Conservation (phyloP, 2,113 vertebrate species). For the Dolichotis patagonum region DNA sequence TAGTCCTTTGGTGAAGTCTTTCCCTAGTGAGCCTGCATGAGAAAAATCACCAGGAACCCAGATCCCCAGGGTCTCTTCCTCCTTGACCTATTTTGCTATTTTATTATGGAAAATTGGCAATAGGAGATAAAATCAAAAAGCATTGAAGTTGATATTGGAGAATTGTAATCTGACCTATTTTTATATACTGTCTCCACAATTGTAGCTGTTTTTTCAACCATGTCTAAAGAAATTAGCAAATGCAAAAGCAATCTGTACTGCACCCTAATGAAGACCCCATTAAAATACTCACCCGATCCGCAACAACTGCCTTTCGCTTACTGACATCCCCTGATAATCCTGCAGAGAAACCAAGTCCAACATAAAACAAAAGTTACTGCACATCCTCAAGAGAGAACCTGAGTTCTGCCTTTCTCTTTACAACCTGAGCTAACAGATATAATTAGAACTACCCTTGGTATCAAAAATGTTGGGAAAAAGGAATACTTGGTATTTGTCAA, state of each 20-base stretch:
- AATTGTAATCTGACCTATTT: background rate
- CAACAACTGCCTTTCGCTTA: constrained; percentile 93
- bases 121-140: background rate
- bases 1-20: background rate
- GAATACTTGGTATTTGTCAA: background rate
- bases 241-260: background rate
- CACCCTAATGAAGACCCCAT: background rate
- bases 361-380: constrained; percentile 19
- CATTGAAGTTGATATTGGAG: background rate
- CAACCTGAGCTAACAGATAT: background rate
- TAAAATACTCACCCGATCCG: constrained; percentile 91
- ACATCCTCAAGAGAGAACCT: background rate
- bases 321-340: constrained; percentile 93
- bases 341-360: constrained; percentile 79
- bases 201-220: background rate
- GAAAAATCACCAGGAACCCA: background rate
- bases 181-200: background rate
- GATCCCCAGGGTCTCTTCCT: background rate
- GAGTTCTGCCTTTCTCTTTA: background rate
- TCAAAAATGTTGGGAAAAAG: background rate
- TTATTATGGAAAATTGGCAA: background rate
- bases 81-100: background rate
- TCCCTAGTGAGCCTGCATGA: background rate
- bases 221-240: background rate
- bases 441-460: background rate